These are phyloP conservation scores for Saccostrea cuccullata DNA, from an alignment of 1,140 invertebrate species.

Conservation along the genomic window DNA sequence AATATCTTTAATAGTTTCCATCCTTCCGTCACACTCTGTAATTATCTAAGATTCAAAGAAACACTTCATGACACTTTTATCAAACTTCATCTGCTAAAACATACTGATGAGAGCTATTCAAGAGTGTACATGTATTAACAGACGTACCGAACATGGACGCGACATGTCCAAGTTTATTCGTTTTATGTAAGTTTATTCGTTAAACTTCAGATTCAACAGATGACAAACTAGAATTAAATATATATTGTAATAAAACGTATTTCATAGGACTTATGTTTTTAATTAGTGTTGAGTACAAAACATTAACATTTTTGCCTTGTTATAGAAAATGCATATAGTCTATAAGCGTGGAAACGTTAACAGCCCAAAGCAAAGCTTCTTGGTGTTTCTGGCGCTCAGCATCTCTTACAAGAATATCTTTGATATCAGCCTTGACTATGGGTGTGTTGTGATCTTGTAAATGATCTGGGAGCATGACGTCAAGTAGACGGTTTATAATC, in stretches of 20 bases:
- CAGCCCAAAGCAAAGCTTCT: slow-evolving; percentile 2
- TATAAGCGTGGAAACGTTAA: slow-evolving; percentile 5
- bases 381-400: background rate
- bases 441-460: background rate
- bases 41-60: no score
- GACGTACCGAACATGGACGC: no score
- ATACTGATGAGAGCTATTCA: no score
- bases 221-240: background rate
- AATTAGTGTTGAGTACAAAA: no score
- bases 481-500: background rate
- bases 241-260: background rate
- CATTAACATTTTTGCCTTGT: background rate
- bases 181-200: no score
- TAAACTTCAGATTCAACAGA: background rate
- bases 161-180: no score
- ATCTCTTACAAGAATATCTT: slow-evolving; percentile 16
- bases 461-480: slow-evolving; percentile 7
- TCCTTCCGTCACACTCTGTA: no score
- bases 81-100: no score
- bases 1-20: no score
- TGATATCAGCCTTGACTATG: background rate
- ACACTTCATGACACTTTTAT: no score
- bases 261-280: background rate
- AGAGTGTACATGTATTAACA: no score
- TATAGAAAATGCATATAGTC: slow-evolving; percentile 14